These are phyloP conservation scores for Tenthredo notha DNA, from an alignment of 2,888 invertebrate species.

Conservation along the genomic window DNA sequence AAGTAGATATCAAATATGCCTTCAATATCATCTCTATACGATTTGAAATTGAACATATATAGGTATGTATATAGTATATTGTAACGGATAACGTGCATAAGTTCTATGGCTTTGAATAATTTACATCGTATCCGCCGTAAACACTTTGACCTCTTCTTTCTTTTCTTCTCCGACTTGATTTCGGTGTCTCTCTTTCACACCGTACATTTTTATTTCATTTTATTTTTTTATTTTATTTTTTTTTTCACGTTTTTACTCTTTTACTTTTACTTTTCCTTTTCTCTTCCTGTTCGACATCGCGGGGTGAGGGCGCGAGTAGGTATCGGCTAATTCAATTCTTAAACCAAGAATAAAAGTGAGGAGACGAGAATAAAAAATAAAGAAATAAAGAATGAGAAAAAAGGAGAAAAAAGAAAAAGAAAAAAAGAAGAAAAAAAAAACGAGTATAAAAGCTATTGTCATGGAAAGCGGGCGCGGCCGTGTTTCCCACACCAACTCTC, in stretches of 20 bases:
- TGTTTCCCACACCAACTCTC: slow-evolving; percentile 44
- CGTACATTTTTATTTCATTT: background rate
- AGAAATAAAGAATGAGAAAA: slow-evolving; percentile 52
- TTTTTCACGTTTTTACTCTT: slow-evolving; percentile 62
- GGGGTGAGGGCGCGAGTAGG: slow-evolving; percentile 47
- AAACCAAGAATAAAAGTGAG: slow-evolving; percentile 66
- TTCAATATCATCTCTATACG: background rate
- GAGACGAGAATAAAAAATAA: slow-evolving; percentile 18
- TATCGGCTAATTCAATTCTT: slow-evolving; percentile 73
- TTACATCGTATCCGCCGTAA: background rate
- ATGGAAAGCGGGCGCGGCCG: slow-evolving; percentile 56
- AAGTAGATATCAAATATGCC: background rate
- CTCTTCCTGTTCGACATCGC: slow-evolving; percentile 74
- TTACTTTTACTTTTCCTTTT: slow-evolving; percentile 63
- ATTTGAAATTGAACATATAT: no score
- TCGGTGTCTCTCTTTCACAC: background rate
- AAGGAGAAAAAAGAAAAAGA: background rate
- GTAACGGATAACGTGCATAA: no score
- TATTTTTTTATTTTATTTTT: background rate
- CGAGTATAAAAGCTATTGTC: slow-evolving; percentile 61
- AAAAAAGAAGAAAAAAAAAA: slow-evolving; percentile 33
- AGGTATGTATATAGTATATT: no score
- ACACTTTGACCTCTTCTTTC: background rate
- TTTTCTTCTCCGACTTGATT: background rate
- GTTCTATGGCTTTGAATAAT: background rate